A percentile compares a stretch with the other conserved stretches of the same genome.
Conservation (phyloP, 2,113 vertebrate species). For the Chelonoidis abingdonii region DNA sequence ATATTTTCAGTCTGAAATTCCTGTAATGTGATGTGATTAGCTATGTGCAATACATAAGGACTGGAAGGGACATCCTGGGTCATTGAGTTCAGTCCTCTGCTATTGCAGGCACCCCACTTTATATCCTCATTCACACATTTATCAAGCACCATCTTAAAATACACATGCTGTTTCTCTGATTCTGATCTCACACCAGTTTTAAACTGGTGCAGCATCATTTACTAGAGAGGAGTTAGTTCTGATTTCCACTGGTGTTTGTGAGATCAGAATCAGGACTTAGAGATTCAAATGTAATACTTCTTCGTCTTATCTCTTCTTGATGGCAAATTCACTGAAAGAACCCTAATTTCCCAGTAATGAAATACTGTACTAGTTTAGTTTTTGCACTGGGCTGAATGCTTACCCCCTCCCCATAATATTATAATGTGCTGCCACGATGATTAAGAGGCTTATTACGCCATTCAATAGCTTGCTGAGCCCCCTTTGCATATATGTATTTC, state of each 20-base stretch:
- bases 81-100: not conserved
- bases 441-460: not conserved
- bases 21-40: not conserved
- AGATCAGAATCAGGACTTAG: not conserved
- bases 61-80: not conserved
- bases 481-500: not conserved
- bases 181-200: conserved; percentile 16
- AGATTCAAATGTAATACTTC: not conserved
- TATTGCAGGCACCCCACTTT: not conserved
- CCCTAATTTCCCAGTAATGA: accelerated
- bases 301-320: not conserved
- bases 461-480: accelerated
- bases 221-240: not conserved
- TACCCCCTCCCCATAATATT: not conserved
- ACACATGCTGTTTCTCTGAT: not conserved
- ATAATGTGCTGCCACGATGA: accelerated
- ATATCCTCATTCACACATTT: not conserved
- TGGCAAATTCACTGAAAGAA: not conserved
- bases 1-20: conserved; percentile 22
- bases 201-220: not conserved
- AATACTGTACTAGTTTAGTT: accelerated
- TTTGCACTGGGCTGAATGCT: accelerated
- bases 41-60: not conserved
- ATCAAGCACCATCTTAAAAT: not conserved
- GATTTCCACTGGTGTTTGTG: accelerated